phyloP scores from a whole-genome alignment of 2,888 invertebrate genomes.

The Craniophora ligustri region DNA sequence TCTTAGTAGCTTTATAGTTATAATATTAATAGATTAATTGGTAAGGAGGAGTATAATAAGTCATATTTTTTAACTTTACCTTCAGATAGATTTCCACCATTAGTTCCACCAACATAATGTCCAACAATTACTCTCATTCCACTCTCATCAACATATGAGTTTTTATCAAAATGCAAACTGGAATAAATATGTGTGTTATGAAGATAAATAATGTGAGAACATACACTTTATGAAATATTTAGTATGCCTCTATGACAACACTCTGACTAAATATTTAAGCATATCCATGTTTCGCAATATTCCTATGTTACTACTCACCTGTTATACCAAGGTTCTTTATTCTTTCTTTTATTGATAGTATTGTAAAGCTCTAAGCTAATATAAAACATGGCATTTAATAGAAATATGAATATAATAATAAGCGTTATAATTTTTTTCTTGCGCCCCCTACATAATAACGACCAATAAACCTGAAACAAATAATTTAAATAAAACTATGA shows the following conservation, averaged over 20 bases:
- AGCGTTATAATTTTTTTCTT: slow-evolving; percentile 78
- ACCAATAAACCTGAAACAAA: slow-evolving; percentile 74
- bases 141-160: slow-evolving; percentile 91
- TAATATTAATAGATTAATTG: too few species aligned
- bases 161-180: slow-evolving; percentile 89
- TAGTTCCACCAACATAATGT: slow-evolving; percentile 95
- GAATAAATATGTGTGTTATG: slow-evolving; percentile 1
- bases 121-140: slow-evolving; percentile 96
- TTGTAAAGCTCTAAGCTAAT: slow-evolving; percentile 79
- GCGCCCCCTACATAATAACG: slow-evolving; percentile 77
- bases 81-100: slow-evolving; percentile 93
- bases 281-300: slow-evolving; percentile 16
- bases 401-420: slow-evolving; percentile 70
- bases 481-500: background rate
- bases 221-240: too few species aligned
- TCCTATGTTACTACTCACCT: slow-evolving; percentile 61
- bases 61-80: slow-evolving; percentile 89
- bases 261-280: too few species aligned
- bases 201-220: too few species aligned
- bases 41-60: too few species aligned
- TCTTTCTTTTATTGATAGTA: slow-evolving; percentile 66
- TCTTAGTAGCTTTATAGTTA: too few species aligned
- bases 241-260: too few species aligned
- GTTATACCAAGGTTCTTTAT: slow-evolving; percentile 75
- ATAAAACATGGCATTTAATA: slow-evolving; percentile 81